Conservation (phyloP, 2,888 invertebrate genomes). For the Rhynchonema sp. region DNA sequence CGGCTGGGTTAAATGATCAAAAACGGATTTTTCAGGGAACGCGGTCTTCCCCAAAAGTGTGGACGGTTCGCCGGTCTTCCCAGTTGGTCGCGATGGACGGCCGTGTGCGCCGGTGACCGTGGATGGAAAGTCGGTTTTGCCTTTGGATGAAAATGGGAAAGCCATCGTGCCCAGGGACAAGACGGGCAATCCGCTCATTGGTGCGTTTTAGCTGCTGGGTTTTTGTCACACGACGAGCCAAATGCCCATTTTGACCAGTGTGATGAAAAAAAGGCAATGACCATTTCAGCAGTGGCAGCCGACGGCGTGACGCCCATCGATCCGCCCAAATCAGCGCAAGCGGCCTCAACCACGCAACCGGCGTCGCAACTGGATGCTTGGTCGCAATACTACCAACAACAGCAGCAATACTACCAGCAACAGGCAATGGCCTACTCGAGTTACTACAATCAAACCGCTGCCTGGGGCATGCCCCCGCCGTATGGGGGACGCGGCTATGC, state of each 20-base stretch:
- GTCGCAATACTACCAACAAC: neutral
- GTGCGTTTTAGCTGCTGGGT: neutral
- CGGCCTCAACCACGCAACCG: neutral
- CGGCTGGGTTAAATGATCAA: too few species aligned
- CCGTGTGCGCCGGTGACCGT: slow-evolving; percentile 1
- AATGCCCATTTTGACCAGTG: too few species aligned
- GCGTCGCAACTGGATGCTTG: neutral
- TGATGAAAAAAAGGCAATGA: neutral
- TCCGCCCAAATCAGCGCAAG: neutral
- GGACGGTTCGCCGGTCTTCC: neutral
- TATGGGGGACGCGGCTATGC: neutral
- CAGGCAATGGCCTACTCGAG: neutral
- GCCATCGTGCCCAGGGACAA: neutral
- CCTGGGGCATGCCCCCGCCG: too few species aligned
- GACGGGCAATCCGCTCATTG: neutral
- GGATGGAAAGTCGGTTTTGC: neutral
- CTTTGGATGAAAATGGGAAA: slow-evolving; percentile 1
- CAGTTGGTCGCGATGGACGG: neutral
- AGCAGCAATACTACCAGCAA: neutral
- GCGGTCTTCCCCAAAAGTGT: neutral
- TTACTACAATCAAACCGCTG: neutral
- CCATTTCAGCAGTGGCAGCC: neutral
- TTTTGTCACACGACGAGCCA: too few species aligned
- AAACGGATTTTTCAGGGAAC: neutral
- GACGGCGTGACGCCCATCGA: neutral